Conservation (phyloP, 2,888 invertebrate genomes). For the Gymnocheta viridis region DNA sequence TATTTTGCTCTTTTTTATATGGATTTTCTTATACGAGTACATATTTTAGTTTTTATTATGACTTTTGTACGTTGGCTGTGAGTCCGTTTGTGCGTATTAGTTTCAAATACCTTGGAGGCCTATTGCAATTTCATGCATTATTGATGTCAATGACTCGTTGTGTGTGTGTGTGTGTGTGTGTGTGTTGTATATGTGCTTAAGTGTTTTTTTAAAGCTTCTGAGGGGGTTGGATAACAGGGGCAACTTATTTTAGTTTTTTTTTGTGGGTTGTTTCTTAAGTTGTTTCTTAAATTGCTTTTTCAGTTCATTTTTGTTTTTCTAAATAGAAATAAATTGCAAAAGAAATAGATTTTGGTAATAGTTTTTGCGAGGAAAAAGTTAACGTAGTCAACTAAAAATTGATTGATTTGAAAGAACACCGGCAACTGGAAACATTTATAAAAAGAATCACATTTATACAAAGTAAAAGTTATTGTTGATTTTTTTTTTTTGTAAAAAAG, state of each 20-base stretch:
- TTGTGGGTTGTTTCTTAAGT: constrained; percentile 50
- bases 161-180: not conserved
- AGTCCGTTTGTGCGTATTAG: constrained; percentile 54
- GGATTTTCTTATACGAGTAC: constrained; percentile 50
- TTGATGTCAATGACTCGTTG: constrained; percentile 70
- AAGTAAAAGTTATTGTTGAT: not conserved
- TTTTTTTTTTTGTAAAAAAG: not conserved
- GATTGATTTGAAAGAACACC: not conserved
- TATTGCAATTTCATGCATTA: constrained; percentile 72
- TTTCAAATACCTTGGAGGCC: constrained; percentile 67
- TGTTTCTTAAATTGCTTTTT: constrained; percentile 1
- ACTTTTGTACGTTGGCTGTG: constrained; percentile 19
- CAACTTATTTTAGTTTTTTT: constrained; percentile 35
- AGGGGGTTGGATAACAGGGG: constrained; percentile 39
- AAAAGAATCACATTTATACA: not conserved
- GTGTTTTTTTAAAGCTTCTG: constrained; percentile 37
- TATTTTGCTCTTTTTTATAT: constrained; percentile 51
- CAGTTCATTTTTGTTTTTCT: constrained; percentile 2
- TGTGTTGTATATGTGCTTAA: constrained; percentile 58
- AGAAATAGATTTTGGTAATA: not conserved
- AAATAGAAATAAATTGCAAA: constrained; percentile 20
- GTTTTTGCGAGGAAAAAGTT: not conserved
- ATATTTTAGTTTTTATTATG: constrained; percentile 17
- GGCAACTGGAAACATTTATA: not conserved
- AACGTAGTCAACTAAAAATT: not conserved